These are phyloP conservation scores for Lasaia peninsularis DNA, from an alignment of 1,140 invertebrate species.

Conservation along the genomic window DNA sequence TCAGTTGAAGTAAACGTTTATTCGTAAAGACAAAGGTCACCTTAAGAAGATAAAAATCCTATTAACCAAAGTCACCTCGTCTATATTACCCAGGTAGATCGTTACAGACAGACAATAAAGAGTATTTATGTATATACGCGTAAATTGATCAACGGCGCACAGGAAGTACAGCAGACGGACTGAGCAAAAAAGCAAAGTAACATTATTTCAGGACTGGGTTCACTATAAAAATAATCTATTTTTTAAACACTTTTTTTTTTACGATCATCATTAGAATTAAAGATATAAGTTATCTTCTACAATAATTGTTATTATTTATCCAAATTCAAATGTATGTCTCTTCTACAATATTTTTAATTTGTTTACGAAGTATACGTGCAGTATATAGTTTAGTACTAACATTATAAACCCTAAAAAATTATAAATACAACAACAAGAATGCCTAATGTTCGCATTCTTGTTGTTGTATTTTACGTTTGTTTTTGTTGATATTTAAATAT, in stretches of 20 bases:
- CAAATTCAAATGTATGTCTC: too few species aligned
- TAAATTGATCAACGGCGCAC: conserved; percentile 46
- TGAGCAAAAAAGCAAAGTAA: conserved; percentile 12
- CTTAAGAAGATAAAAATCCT: neutral
- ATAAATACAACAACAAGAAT: too few species aligned
- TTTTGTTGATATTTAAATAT: too few species aligned
- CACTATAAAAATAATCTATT: neutral
- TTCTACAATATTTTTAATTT: too few species aligned
- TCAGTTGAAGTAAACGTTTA: neutral
- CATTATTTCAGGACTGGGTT: conserved; percentile 14
- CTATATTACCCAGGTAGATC: conserved; percentile 14
- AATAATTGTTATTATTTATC: too few species aligned
- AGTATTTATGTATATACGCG: conserved; percentile 34
- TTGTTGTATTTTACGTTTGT: too few species aligned
- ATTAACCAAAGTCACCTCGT: conserved; percentile 8
- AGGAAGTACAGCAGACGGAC: conserved; percentile 45
- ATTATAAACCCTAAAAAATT: too few species aligned
- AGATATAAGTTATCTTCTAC: too few species aligned
- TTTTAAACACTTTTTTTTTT: neutral
- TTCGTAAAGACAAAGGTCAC: neutral
- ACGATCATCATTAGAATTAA: too few species aligned
- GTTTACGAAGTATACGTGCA: too few species aligned
- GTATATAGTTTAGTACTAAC: too few species aligned
- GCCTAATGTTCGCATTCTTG: too few species aligned
- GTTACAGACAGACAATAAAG: conserved; percentile 30